phyloP scores from a whole-genome alignment of 2,888 invertebrate genomes.

The Diaphora mendica region DNA sequence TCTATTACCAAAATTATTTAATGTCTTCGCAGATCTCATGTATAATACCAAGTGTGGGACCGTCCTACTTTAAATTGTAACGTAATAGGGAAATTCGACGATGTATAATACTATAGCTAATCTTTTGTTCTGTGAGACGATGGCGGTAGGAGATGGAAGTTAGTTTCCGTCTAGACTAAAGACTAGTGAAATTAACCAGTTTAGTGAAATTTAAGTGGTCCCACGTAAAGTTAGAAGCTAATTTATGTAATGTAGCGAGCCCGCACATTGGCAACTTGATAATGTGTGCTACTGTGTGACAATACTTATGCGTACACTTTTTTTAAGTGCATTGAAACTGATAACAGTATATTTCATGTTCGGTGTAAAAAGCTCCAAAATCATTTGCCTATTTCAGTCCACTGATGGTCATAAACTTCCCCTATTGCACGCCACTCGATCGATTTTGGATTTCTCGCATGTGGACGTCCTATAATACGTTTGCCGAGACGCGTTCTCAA shows the following conservation, averaged over 20 bases:
- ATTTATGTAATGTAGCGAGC: slow-evolving; percentile 61
- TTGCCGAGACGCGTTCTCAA: no score
- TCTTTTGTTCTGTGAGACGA: slow-evolving; percentile 57
- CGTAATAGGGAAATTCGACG: slow-evolving; percentile 76
- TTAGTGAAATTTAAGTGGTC: slow-evolving; percentile 77
- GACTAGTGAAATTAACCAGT: slow-evolving; percentile 77
- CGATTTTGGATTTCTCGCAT: no score
- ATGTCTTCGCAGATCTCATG: slow-evolving; percentile 79
- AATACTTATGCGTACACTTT: slow-evolving; percentile 2
- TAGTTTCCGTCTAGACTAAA: slow-evolving; percentile 78
- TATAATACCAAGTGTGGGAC: slow-evolving; percentile 79
- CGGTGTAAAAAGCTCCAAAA: background rate
- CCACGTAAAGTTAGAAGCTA: slow-evolving; percentile 69
- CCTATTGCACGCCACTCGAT: no score
- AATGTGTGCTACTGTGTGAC: slow-evolving; percentile 9
- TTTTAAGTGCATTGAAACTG: background rate
- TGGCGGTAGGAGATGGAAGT: slow-evolving; percentile 62
- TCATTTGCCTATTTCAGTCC: no score
- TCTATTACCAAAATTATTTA: slow-evolving; percentile 70
- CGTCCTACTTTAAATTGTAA: slow-evolving; percentile 82
- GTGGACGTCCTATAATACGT: no score
- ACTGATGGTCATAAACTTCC: no score
- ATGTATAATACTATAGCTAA: slow-evolving; percentile 61
- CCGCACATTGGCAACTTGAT: slow-evolving; percentile 76
- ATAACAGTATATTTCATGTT: background rate